Evolutionary conservation across 2,113 vertebrate genomes (phyloP).

Genomic region (Forbesichthys papilliferus): DNA sequence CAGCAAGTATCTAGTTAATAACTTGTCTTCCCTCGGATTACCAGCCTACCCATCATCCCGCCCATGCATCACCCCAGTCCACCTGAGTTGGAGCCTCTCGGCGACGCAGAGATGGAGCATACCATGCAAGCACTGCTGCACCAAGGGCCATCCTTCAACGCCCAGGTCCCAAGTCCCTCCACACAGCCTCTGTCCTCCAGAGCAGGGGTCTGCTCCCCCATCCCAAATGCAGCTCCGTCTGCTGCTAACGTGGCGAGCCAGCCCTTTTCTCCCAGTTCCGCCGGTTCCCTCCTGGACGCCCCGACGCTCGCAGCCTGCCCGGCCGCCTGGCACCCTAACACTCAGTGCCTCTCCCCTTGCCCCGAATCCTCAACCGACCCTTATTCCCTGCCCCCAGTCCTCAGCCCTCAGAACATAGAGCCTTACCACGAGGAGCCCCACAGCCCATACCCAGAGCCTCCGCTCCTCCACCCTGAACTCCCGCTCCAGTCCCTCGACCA

Average conservation of each 20-base stretch:
- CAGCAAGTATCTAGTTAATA: background rate
- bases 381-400: constrained; percentile 57
- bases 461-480: constrained; percentile 58
- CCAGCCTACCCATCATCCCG: constrained; percentile 45
- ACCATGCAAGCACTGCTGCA: constrained; percentile 47
- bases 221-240: constrained; percentile 10
- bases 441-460: constrained; percentile 46
- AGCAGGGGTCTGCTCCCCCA: constrained; percentile 7
- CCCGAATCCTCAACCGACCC: constrained; percentile 26
- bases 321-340: constrained; percentile 7
- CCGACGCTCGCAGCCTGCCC: constrained; percentile 18
- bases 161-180: background rate
- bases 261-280: constrained; percentile 12
- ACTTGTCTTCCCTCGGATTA: background rate
- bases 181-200: background rate
- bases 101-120: constrained; percentile 50
- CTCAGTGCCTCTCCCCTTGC: background rate
- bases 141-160: constrained; percentile 18
- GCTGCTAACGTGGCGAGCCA: background rate
- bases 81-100: constrained; percentile 57
- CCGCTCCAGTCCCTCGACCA: background rate
- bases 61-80: constrained; percentile 2
- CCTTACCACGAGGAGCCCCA: constrained; percentile 6
- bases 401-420: constrained; percentile 62
- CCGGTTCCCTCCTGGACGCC: constrained; percentile 37